A percentile compares a stretch with the other conserved stretches of the same genome.
Conservation (phyloP, 2,113 vertebrate genomes). For the Nibea coibor region DNA sequence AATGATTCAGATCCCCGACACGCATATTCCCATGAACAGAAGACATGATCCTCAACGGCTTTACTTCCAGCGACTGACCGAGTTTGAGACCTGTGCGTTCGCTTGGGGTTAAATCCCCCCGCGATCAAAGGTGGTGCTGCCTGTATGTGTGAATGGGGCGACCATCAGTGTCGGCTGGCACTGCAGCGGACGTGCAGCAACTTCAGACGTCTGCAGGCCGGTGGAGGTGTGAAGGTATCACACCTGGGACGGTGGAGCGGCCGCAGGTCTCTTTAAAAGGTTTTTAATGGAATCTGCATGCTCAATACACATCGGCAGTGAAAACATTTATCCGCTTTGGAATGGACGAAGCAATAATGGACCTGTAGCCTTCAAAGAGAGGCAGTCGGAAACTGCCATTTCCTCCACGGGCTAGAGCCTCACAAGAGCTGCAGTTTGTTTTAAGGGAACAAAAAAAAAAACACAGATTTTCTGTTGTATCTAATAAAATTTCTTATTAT, state of each 20-base stretch:
- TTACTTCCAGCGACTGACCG: conserved; percentile 39
- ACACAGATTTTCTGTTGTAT: background rate
- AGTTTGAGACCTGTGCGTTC: background rate
- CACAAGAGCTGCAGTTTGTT: background rate
- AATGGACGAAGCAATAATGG: conserved; percentile 68
- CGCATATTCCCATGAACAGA: conserved; percentile 71
- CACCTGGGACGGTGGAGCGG: conserved; percentile 64
- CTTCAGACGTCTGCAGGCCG: conserved; percentile 78
- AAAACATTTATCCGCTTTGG: conserved; percentile 81
- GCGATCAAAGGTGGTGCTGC: conserved; percentile 80
- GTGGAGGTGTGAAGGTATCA: conserved; percentile 77
- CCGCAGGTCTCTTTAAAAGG: conserved; percentile 59
- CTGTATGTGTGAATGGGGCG: conserved; percentile 77
- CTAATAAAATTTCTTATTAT: background rate
- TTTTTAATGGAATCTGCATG: conserved; percentile 79
- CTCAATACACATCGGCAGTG: conserved; percentile 84
- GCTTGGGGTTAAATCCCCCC: conserved; percentile 67
- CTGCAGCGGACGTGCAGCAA: conserved; percentile 56
- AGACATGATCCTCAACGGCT: conserved; percentile 68
- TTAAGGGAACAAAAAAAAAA: background rate
- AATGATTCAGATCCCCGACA: conserved; percentile 67
- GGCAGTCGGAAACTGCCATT: conserved; percentile 52
- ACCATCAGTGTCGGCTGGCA: conserved; percentile 77
- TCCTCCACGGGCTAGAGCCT: conserved; percentile 32
- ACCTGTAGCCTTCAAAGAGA: conserved; percentile 62